These are phyloP conservation scores for Cataglyphis cursor DNA, from an alignment of 2,888 invertebrate genomes.

Conservation along the genomic window DNA sequence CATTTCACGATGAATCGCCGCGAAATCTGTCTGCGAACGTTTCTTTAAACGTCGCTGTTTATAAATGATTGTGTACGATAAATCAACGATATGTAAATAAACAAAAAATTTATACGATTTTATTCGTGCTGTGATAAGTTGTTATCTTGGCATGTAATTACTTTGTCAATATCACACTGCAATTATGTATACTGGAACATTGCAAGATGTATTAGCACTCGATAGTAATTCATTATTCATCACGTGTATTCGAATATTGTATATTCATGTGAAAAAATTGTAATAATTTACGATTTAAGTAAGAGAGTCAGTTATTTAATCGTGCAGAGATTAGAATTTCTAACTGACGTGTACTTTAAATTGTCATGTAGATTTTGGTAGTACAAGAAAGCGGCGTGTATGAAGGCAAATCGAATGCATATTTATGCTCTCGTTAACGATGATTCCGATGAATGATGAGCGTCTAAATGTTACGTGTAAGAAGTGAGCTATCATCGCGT, in stretches of 20 bases:
- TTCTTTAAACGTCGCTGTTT: neutral
- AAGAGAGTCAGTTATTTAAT: slow-evolving; percentile 23
- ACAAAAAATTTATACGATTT: neutral
- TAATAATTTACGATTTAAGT: slow-evolving; percentile 22
- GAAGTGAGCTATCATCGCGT: slow-evolving; percentile 21
- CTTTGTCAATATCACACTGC: neutral
- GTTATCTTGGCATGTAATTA: neutral
- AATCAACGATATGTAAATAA: slow-evolving; percentile 26
- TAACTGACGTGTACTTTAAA: neutral
- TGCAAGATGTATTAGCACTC: neutral
- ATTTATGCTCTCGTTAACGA: slow-evolving; percentile 49
- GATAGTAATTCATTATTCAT: slow-evolving; percentile 12
- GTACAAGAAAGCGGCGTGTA: slow-evolving; percentile 23
- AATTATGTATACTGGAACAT: neutral
- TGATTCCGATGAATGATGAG: slow-evolving; percentile 45
- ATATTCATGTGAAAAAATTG: neutral
- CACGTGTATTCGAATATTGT: neutral
- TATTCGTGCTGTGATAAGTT: neutral
- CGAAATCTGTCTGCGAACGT: neutral
- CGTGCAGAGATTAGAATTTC: slow-evolving; percentile 19
- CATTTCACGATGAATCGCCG: neutral
- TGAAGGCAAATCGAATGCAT: slow-evolving; percentile 38
- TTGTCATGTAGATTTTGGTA: slow-evolving; percentile 36
- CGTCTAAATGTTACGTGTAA: slow-evolving; percentile 31
- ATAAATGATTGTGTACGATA: neutral